Percentiles rank a stretch among this genome's conserved stretches.
Conservation (phyloP, 2,113 vertebrate genomes). For the Channa maculata region DNA sequence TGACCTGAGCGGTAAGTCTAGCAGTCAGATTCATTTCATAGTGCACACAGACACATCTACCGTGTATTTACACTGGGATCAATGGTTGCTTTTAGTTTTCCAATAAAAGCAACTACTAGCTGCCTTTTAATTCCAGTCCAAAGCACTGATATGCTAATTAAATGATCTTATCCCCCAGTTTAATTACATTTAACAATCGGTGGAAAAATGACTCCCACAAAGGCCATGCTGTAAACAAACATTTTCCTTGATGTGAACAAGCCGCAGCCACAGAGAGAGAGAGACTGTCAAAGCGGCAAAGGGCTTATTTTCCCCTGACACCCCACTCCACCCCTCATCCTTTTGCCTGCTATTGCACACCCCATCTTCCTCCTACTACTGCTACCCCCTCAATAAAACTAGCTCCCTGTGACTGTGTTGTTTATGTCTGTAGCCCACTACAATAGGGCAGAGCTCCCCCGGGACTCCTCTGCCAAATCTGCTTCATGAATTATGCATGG, state of each 20-base stretch:
- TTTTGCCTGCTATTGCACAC: conserved; percentile 49
- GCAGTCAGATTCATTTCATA: background rate
- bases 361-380: conserved; percentile 27
- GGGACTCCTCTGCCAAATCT: conserved; percentile 81
- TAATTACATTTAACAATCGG: conserved; percentile 72
- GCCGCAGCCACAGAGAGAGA: conserved; percentile 43
- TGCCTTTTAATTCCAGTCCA: conserved; percentile 40
- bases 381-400: conserved; percentile 59
- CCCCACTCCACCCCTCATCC: conserved; percentile 37
- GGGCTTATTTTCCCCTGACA: conserved; percentile 66
- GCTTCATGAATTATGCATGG: conserved; percentile 82
- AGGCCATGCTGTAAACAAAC: conserved; percentile 72
- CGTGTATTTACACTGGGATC: background rate
- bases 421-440: conserved; percentile 82
- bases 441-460: conserved; percentile 76
- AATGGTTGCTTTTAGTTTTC: conserved; percentile 24
- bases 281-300: conserved; percentile 68
- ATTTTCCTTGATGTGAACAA: conserved; percentile 48
- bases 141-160: conserved; percentile 69
- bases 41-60: background rate
- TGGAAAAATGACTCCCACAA: conserved; percentile 62
- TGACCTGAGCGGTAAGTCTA: conserved; percentile 87
- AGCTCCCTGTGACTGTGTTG: conserved; percentile 77
- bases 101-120: conserved; percentile 28
- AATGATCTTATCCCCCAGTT: conserved; percentile 54